Conservation (phyloP, 2,797 vertebrate species). For the Enteromius paludinosus region DNA sequence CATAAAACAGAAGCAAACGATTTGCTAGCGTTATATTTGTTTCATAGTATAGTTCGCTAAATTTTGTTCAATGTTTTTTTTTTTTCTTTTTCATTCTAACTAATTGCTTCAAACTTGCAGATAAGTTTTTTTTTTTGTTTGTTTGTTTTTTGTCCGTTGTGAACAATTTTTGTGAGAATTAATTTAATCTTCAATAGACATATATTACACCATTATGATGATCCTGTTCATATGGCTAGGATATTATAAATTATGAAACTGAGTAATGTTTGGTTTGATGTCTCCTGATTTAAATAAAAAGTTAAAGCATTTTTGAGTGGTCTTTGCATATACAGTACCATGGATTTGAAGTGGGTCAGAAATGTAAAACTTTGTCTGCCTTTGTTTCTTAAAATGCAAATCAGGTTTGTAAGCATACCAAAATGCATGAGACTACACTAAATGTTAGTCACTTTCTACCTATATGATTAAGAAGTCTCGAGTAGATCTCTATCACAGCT, state of each 20-base stretch:
- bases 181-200: not conserved
- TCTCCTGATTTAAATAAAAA: constrained; percentile 68
- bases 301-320: constrained; percentile 27
- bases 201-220: constrained; percentile 2
- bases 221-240: not conserved
- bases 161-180: not conserved
- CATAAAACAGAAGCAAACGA: not conserved
- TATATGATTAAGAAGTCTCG: constrained; percentile 1
- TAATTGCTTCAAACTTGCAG: not conserved
- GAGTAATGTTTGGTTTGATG: constrained; percentile 56
- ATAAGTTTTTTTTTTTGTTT: not conserved
- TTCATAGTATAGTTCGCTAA: not conserved
- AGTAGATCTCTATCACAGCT: constrained; percentile 26
- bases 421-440: not conserved
- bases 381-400: not conserved
- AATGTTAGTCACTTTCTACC: not conserved
- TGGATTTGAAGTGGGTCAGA: not conserved
- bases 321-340: not conserved
- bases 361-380: not conserved
- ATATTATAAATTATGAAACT: constrained; percentile 22
- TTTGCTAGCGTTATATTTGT: not conserved
- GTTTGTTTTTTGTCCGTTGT: not conserved
- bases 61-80: not conserved
- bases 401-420: constrained; percentile 12
- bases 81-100: not conserved